Conservation (phyloP, 2,113 vertebrate genomes). For the Labrus mixtus region DNA sequence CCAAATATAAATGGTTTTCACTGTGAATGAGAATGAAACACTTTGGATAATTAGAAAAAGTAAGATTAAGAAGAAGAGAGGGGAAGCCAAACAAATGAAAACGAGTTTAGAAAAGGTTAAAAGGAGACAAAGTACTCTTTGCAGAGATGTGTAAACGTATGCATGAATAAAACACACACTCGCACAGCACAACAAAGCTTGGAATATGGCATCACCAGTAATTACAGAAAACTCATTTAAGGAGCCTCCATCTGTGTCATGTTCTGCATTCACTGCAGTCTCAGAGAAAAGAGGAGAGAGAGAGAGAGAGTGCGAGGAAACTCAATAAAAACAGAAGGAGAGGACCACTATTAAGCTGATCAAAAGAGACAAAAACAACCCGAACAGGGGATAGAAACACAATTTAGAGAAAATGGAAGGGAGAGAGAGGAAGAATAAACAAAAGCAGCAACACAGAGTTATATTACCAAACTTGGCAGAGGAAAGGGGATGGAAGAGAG, state of each 20-base stretch:
- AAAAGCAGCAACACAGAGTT: slow-evolving; percentile 47
- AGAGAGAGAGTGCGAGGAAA: background rate
- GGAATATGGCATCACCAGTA: slow-evolving; percentile 33
- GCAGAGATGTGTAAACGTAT: background rate
- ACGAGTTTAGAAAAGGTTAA: background rate
- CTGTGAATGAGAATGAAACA: slow-evolving; percentile 28
- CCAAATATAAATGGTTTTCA: slow-evolving; percentile 8
- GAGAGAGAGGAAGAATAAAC: slow-evolving; percentile 47
- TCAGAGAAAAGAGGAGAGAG: background rate
- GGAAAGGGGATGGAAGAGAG: background rate
- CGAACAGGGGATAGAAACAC: slow-evolving; percentile 28
- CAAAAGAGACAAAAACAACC: slow-evolving; percentile 62
- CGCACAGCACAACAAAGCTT: slow-evolving; percentile 1
- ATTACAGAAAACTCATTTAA: slow-evolving; percentile 58
- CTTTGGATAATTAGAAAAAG: slow-evolving; percentile 18
- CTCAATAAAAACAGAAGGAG: slow-evolving; percentile 26
- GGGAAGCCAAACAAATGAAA: background rate
- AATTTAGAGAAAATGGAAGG: slow-evolving; percentile 45
- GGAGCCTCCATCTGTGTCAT: slow-evolving; percentile 39
- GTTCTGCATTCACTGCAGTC: slow-evolving; percentile 38
- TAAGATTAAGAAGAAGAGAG: slow-evolving; percentile 17
- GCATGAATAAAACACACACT: background rate
- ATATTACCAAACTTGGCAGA: slow-evolving; percentile 36
- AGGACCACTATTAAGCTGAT: slow-evolving; percentile 48
- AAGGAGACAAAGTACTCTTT: background rate